These are phyloP conservation scores for Pseudotriccus pelzelni DNA, from an alignment of 2,797 vertebrate species.

Conservation along the genomic window DNA sequence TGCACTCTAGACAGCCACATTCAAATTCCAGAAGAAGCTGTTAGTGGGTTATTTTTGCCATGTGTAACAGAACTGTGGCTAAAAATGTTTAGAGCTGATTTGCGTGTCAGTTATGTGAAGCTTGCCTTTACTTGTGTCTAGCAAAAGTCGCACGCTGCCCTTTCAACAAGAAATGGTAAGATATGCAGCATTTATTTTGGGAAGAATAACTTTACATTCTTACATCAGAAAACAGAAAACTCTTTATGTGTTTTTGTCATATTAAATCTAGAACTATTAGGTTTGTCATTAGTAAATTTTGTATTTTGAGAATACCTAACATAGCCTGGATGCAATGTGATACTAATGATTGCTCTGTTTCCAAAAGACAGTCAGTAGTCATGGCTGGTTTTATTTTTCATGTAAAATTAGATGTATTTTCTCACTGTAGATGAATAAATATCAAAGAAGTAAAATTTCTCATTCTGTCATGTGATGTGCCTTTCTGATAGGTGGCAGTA, in stretches of 20 bases:
- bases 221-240: neutral
- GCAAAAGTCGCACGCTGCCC: neutral
- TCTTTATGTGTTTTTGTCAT: neutral
- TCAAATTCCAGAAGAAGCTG: neutral
- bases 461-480: neutral
- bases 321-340: no score
- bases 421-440: neutral
- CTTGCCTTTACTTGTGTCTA: neutral
- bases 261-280: neutral
- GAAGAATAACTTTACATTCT: neutral
- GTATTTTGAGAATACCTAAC: neutral
- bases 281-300: neutral
- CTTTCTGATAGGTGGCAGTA: neutral
- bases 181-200: neutral
- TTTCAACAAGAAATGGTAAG: neutral
- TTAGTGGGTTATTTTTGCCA: neutral
- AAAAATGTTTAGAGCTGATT: neutral
- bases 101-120: neutral
- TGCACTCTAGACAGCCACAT: neutral
- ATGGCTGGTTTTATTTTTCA: neutral
- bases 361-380: neutral
- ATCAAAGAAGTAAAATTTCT: neutral
- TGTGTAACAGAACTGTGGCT: neutral
- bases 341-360: neutral
- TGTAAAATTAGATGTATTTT: neutral